Percentiles rank a stretch among this genome's conserved stretches.
phyloP scores from a whole-genome alignment of 2,888 invertebrate species.

The Netelia inedita region DNA sequence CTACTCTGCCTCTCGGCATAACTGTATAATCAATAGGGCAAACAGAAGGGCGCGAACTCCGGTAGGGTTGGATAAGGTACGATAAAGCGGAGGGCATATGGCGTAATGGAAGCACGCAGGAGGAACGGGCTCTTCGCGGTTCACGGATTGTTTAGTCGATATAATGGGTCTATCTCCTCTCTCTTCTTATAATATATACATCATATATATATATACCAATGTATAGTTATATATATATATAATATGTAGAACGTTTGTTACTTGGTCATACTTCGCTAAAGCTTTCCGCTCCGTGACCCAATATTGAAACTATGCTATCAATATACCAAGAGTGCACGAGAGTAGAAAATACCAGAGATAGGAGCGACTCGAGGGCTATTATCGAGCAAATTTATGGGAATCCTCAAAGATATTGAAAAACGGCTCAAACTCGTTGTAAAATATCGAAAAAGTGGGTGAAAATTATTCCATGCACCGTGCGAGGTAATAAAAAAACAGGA shows the following conservation, averaged over 20 bases:
- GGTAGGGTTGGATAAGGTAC: slow-evolving; percentile 66
- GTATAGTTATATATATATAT: neutral
- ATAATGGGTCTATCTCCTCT: slow-evolving; percentile 70
- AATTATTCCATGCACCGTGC: neutral
- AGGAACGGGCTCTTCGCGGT: slow-evolving; percentile 56
- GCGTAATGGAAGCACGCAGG: slow-evolving; percentile 60
- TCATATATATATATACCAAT: slow-evolving; percentile 26
- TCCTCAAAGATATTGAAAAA: neutral
- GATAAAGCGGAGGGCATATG: slow-evolving; percentile 67
- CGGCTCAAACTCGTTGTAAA: neutral
- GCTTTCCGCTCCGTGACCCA: slow-evolving; percentile 57
- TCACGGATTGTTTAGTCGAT: slow-evolving; percentile 74
- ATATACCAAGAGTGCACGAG: neutral
- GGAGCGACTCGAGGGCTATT: slow-evolving; percentile 1
- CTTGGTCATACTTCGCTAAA: slow-evolving; percentile 58
- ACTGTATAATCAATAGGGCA: slow-evolving; percentile 79
- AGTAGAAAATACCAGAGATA: slow-evolving; percentile 10
- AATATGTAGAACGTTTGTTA: slow-evolving; percentile 45
- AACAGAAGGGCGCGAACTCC: slow-evolving; percentile 76
- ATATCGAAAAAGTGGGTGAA: neutral
- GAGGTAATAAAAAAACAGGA: too few species aligned
- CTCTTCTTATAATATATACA: slow-evolving; percentile 4
- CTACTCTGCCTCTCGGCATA: slow-evolving; percentile 66
- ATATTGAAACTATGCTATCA: slow-evolving; percentile 51
- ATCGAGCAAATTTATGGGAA: neutral